Evolutionary conservation across 2,797 vertebrate genomes (phyloP), one percentile per base, ranked within the genome.

Genomic region (Masticophis lateralis): DNA sequence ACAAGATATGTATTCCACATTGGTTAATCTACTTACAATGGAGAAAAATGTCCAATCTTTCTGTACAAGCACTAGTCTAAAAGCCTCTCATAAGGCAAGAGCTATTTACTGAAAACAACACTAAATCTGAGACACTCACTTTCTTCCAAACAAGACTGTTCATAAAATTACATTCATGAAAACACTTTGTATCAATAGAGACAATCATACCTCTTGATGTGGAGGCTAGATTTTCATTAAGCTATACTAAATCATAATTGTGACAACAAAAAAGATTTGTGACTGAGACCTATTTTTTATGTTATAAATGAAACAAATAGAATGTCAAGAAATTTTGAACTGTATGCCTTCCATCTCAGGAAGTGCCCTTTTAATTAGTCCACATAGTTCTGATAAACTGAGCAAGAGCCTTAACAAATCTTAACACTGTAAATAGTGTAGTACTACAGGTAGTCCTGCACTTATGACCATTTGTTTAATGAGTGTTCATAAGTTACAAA

Each of bases 1-100:
- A 12, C 6, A 86, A 91, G 27, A 32, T 53, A 60, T 55, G 25
- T 16, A 91, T 91, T 47, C 22, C 37, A 59, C 55, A 47, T 59
- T 11, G 18, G 5, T 5, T 63, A 20, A 32, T 32, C 16, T 87
- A 63, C 3, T 32, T 20, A 87, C 2, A 53, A 51, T 3, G 37
- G 20, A 20, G 47, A 25, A 7, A 32, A 53, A 22, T 5, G 32
- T 86, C 53, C 66, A 37, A 27, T 25, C 53, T 32, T 79, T n/a
- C 32, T 69, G 22, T 74, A 25, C 22, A 8, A 32, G 28, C 51
- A 47, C 14, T 61, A 55, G 2, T 25, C 61, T 91, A 56, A 43
- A 0, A 0, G 53, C 8, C n/a, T 32, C 79, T 90, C 56, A 83
- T 56, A 16, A 66, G 0, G 0, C n/a, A 91, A 28, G 55, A 94